phyloP scores from a whole-genome alignment of 1,140 invertebrate species.

The Papilio dardanus region DNA sequence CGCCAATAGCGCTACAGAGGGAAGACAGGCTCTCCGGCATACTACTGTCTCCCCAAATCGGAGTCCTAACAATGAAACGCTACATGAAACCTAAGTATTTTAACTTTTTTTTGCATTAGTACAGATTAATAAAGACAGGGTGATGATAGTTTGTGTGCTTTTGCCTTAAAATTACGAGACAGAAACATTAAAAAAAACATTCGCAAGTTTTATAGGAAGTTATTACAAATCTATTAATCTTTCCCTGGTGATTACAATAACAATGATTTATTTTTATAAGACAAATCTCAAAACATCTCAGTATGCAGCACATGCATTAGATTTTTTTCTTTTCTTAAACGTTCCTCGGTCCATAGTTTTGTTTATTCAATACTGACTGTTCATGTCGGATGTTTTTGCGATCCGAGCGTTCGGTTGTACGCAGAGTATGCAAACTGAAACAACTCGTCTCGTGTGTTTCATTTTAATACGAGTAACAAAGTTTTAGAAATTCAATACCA shows the following conservation, averaged over 20 bases:
- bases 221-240: not conserved
- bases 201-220: not conserved
- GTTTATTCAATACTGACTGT: slow-evolving; percentile 38
- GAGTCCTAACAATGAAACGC: too few relatives aligned
- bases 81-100: too few relatives aligned
- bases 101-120: too few relatives aligned
- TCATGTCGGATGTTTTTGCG: slow-evolving; percentile 67
- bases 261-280: not conserved
- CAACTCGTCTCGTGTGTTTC: slow-evolving; percentile 31
- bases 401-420: slow-evolving; percentile 46
- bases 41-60: too few relatives aligned
- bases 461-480: slow-evolving; percentile 36
- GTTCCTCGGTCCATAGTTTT: slow-evolving; percentile 5
- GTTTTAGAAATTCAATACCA: slow-evolving; percentile 8
- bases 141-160: not conserved
- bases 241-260: not conserved
- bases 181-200: not conserved
- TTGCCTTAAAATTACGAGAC: not conserved
- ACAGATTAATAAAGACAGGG: not conserved
- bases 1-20: too few relatives aligned
- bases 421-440: slow-evolving; percentile 33
- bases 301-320: not conserved
- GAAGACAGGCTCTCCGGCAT: too few relatives aligned
- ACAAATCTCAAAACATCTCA: not conserved
- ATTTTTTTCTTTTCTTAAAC: slow-evolving; percentile 9